A percentile compares a stretch with the other conserved stretches of the same genome.
Evolutionary conservation across 2,888 invertebrate species (phyloP).

Genomic region (Melanotus villosus): DNA sequence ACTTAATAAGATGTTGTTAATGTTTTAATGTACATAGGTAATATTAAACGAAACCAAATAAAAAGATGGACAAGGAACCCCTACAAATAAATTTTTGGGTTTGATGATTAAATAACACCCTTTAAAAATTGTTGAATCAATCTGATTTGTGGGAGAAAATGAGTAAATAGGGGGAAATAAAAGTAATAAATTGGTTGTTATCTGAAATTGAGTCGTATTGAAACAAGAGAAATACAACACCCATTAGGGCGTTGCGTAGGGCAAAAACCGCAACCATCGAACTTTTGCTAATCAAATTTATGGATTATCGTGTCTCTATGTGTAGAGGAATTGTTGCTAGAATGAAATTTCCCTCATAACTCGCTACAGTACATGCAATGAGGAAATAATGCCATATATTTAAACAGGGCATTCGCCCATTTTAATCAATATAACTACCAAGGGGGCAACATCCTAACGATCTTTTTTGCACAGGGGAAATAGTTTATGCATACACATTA

Average conservation of each 20-base stretch:
- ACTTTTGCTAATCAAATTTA: conserved; percentile 5
- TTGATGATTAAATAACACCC: no score
- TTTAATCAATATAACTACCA: no score
- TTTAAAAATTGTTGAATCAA: no score
- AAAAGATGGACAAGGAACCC: neutral
- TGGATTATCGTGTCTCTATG: neutral
- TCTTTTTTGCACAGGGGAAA: no score
- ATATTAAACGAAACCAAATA: neutral
- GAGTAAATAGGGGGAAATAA: neutral
- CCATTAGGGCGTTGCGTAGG: conserved; percentile 3
- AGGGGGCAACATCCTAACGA: no score
- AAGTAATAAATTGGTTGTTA: conserved; percentile 12
- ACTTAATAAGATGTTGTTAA: neutral
- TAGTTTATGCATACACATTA: no score
- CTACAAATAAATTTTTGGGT: no score
- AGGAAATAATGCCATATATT: no score
- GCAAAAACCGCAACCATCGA: conserved; percentile 4
- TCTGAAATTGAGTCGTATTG: conserved; percentile 9
- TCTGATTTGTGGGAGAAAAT: neutral
- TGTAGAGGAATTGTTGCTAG: neutral
- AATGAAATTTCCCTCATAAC: neutral
- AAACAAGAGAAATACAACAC: conserved; percentile 14
- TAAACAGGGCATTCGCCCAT: no score
- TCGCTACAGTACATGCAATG: neutral
- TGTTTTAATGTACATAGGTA: neutral